Evolutionary conservation across 2,113 vertebrate species (phyloP), one percentile per base, ranked within the genome.

Genomic region (Sporophila hypoxantha): DNA sequence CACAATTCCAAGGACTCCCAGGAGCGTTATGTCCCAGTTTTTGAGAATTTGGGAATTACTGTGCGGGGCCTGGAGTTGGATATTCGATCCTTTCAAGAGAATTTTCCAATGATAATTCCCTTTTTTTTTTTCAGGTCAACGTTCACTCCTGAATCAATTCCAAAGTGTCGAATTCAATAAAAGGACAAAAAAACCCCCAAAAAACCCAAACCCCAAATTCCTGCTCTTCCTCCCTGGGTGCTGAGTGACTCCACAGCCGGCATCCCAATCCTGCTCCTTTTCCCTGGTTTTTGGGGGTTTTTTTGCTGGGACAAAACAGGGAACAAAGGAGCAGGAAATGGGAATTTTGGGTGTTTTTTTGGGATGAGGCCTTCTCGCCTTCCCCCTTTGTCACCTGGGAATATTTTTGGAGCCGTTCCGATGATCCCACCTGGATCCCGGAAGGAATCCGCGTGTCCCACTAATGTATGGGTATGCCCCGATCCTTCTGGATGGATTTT

Each of bases 401-500:
- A 17, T 62, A n/a, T 77, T 59, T 52, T 39, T 66, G 89, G 5
- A 76, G 44, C 64, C 1, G 8, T 39, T 76, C 82, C 18, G 14
- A 27, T 64, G 62, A 85, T 19, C 42, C 0, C 0, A 27, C 0
- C 0, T 6, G 42, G 32, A 10, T 25, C 68, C 55, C 34, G 50
- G 50, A 39, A 80, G 87, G 87, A 85, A 90, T 20, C 82, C 44
- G 44, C 55, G 0, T 70, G 57, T 68, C 85, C 27, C 32, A 20
- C 7, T 94, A 94, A 94, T 95, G n/a, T 80, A 89, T 1, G 82
- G 85, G 23, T n/a, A 77, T 73, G 66, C 12, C 1, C 7, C 12
- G 50, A 91, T 59, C 76, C 83, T 91, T 93, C 91, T 76, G 83
- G 47, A 9, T 0, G 22, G 55, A 26, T 49, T 92, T 92, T 85